Evolutionary conservation across 2,888 invertebrate species (phyloP).

Genomic region (Catocala nupta): DNA sequence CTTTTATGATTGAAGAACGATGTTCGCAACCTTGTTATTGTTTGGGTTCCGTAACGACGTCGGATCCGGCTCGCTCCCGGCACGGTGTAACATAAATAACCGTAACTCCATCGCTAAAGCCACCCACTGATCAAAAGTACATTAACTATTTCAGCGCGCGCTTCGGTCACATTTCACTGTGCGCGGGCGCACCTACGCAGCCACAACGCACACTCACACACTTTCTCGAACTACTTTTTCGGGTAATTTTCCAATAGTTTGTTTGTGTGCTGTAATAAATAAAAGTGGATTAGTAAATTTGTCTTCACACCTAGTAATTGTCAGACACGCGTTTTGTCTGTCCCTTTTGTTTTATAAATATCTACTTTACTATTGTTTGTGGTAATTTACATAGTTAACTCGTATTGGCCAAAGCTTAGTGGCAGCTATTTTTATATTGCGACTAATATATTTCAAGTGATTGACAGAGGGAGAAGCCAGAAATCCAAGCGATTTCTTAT

Average conservation of each 20-base stretch:
- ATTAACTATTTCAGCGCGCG: constrained; percentile 52
- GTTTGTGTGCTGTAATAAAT: not conserved
- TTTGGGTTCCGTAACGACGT: not conserved
- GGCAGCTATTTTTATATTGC: too few relatives aligned
- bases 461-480: too few relatives aligned
- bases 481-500: too few relatives aligned
- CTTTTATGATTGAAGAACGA: too few relatives aligned
- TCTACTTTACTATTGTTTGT: too few relatives aligned
- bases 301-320: too few relatives aligned
- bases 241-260: constrained; percentile 20
- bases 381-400: not conserved
- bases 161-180: constrained; percentile 54
- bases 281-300: too few relatives aligned
- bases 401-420: not conserved
- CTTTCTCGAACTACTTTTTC: constrained; percentile 15
- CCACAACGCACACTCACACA: constrained; percentile 41
- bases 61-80: not conserved
- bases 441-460: too few relatives aligned
- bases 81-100: constrained; percentile 9
- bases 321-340: not conserved
- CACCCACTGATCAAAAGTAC: constrained; percentile 63
- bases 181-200: constrained; percentile 64
- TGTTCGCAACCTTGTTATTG: not conserved
- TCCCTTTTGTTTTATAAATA: too few relatives aligned
- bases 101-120: constrained; percentile 22